These are phyloP conservation scores for Catharus ustulatus DNA, from an alignment of 2,797 vertebrate genomes.

Conservation along the genomic window DNA sequence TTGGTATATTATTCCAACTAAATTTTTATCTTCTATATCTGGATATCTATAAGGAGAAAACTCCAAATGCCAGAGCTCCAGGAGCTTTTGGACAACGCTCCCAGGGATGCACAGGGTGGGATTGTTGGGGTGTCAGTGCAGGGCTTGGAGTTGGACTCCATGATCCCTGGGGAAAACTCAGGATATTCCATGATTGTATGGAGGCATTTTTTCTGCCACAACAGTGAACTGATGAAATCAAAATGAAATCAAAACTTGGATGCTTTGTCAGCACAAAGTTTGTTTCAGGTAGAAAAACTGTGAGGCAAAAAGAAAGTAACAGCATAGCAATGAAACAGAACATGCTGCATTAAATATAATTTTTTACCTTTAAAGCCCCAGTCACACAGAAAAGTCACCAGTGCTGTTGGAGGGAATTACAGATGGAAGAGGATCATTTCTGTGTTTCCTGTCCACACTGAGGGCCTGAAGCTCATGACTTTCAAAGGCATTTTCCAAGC, in stretches of 20 bases:
- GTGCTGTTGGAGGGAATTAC: not conserved
- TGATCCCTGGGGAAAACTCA: not conserved
- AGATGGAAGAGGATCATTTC: not conserved
- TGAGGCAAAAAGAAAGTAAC: not conserved
- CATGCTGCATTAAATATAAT: not conserved
- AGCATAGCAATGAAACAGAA: not conserved
- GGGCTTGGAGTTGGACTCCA: accelerated
- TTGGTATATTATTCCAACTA: not conserved
- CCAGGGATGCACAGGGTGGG: not conserved
- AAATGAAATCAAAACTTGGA: not conserved
- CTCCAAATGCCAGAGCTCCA: not conserved
- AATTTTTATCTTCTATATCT: accelerated
- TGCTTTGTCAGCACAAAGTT: not conserved
- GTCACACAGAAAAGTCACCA: not conserved
- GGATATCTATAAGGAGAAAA: not conserved
- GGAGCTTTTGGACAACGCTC: accelerated
- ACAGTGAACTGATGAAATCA: not conserved
- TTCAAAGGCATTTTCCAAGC: not conserved
- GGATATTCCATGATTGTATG: not conserved
- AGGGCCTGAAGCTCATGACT: not conserved
- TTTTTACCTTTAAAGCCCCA: not conserved
- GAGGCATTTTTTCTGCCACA: not conserved
- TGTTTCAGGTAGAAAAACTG: not conserved
- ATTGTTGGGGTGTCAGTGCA: not conserved
- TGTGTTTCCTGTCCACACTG: not conserved